Percentiles rank a stretch among this genome's conserved stretches.
phyloP scores from a whole-genome alignment of 2,888 invertebrate species.

The Drosophila pseudotakahashii region DNA sequence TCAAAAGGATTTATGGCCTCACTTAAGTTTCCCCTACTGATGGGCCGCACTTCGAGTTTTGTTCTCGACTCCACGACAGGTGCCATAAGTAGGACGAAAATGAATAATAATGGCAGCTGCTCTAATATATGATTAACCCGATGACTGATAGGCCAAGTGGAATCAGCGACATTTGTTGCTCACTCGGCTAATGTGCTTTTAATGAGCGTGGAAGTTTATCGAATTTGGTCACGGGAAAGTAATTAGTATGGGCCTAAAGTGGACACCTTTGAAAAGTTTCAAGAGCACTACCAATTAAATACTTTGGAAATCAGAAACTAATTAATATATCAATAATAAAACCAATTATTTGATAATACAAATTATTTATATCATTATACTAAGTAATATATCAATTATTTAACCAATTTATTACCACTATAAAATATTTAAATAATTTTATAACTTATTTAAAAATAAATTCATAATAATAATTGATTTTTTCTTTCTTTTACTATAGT shows the following conservation, averaged over 20 bases:
- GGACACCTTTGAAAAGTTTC: background rate
- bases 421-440: too few relatives aligned
- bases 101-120: slow-evolving; percentile 41
- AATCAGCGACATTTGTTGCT: slow-evolving; percentile 20
- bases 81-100: slow-evolving; percentile 35
- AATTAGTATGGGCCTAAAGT: slow-evolving; percentile 10
- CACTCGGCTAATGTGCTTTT: slow-evolving; percentile 32
- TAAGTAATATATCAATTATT: too few relatives aligned
- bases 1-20: slow-evolving; percentile 45
- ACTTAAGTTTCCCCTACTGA: slow-evolving; percentile 37
- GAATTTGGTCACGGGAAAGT: background rate
- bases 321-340: background rate
- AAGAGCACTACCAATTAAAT: background rate
- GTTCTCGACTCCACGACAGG: slow-evolving; percentile 19
- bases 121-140: slow-evolving; percentile 43
- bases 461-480: too few relatives aligned
- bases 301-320: background rate
- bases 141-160: slow-evolving; percentile 39
- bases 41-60: slow-evolving; percentile 28
- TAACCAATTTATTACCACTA: too few relatives aligned
- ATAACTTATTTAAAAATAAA: too few relatives aligned
- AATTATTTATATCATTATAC: too few relatives aligned
- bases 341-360: too few relatives aligned
- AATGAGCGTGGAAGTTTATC: slow-evolving; percentile 37
- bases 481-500: too few relatives aligned